Conservation (phyloP, 2,113 vertebrate species). For the Tenebrosternarchus preto region DNA sequence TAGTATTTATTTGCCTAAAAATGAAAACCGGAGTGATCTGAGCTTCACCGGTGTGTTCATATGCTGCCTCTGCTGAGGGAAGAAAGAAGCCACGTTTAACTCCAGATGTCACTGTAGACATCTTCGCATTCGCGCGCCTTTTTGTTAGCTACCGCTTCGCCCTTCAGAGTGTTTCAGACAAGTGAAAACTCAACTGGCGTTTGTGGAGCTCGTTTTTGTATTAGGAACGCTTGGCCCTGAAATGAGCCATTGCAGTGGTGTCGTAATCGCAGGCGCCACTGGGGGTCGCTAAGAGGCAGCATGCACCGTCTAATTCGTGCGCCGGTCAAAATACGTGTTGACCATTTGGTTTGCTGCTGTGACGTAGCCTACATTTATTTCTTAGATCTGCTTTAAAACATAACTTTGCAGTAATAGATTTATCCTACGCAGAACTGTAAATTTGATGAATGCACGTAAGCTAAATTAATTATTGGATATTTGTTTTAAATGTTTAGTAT, state of each 20-base stretch:
- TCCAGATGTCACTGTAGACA: no score
- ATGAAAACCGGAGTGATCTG: no score
- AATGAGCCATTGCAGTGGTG: constrained; percentile 29
- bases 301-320: not conserved
- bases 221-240: not conserved
- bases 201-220: not conserved
- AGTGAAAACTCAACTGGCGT: not conserved
- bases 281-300: constrained; percentile 17
- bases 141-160: no score
- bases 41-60: no score
- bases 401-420: not conserved
- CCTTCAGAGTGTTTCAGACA: no score
- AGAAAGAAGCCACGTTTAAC: no score
- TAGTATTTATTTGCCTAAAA: no score
- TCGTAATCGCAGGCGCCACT: constrained; percentile 2
- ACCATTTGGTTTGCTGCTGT: not conserved
- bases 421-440: not conserved
- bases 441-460: not conserved
- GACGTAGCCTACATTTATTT: not conserved
- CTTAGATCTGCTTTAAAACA: not conserved
- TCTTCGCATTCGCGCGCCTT: no score
- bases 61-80: no score
- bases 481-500: not conserved
- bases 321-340: constrained; percentile 14
- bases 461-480: no score